phyloP scores from a whole-genome alignment of 1,140 invertebrate genomes.

The Drosophila arawakana region DNA sequence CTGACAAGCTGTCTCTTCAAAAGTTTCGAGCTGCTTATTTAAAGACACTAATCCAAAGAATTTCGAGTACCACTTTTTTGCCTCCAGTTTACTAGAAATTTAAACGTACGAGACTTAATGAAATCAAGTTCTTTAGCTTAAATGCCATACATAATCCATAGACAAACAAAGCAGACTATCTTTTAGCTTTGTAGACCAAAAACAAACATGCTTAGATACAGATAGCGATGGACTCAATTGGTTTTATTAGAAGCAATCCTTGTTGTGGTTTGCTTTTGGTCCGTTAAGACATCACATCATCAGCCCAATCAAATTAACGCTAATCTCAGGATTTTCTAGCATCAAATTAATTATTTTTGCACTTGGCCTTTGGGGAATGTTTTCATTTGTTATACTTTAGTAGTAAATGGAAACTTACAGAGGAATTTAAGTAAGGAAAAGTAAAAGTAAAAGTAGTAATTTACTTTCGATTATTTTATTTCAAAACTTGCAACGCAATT shows the following conservation, averaged over 20 bases:
- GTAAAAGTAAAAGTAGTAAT: too few species aligned
- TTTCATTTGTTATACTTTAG: too few species aligned
- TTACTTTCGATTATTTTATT: too few species aligned
- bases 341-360: constrained; percentile 22
- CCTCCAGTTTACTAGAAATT: too few species aligned
- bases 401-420: too few species aligned
- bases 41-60: too few species aligned
- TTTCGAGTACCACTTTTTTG: too few species aligned
- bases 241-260: not conserved
- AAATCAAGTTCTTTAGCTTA: not conserved
- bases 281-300: not conserved
- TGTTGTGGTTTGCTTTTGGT: not conserved
- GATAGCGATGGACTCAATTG: constrained; percentile 1
- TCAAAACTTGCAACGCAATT: not conserved
- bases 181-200: not conserved
- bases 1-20: not conserved
- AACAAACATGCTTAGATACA: not conserved
- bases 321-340: constrained; percentile 21
- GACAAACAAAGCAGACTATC: not conserved
- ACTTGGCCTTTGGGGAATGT: constrained; percentile 1
- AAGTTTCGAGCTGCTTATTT: not conserved
- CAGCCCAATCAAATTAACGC: constrained; percentile 22
- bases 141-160: not conserved
- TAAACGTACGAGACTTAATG: not conserved
- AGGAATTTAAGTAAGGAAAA: too few species aligned